Base-by-base conservation (phyloP, 2,888 invertebrate genomes). In the Timandra comae region DNA sequence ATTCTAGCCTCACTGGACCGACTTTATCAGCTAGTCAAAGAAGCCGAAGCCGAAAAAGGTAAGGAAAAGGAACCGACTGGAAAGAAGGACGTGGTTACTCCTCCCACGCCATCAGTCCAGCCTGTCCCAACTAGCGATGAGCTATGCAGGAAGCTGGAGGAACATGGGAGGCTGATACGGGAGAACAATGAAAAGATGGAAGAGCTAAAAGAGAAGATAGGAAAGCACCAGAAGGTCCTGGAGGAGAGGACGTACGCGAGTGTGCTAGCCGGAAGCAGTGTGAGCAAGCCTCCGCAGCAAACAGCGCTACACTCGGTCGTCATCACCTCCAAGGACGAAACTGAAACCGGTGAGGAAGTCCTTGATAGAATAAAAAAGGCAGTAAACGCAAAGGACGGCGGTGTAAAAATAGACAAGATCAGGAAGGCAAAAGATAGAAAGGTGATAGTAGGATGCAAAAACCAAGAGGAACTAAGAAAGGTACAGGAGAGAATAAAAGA, bases 381-480 rank as follows among this genome's bases (percentile, higher is more conserved):
- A n/a, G n/a, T n/a, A n/a, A n/a, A n/a, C n/a, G n/a, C n/a, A n/a
- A 19, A 11, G 5, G 13, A 10, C 1, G 12, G 7, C 7, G 36
- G 36, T 3, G 2, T 36, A 2, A 11, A 26, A 4, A 7, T 36
- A 0, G 12, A 30, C 1, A 7, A n/a, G 7, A 24, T 31, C 3
- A 6, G 30, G 5, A 39, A 39, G 11, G 30, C 16, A 1, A 32
- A 13, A 7, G 30, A 39, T 19, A 27, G 29, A n/a, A 39, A 31
- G n/a, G 10, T 43, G 0, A 33, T 43, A 7, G 3, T 43, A 5
- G 29, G 40, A 4, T 33, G 26, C 4, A 7, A 2, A 2, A 25
- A n/a, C 1, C 25, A 25, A 6, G 35, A 26, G 1, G 40, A 38
- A 3, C 6, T 30, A 3, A 3, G 7, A 1, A 33, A 24, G 19